Evolutionary conservation across 2,888 invertebrate genomes (phyloP).

Genomic region (Callosobruchus maculatus): DNA sequence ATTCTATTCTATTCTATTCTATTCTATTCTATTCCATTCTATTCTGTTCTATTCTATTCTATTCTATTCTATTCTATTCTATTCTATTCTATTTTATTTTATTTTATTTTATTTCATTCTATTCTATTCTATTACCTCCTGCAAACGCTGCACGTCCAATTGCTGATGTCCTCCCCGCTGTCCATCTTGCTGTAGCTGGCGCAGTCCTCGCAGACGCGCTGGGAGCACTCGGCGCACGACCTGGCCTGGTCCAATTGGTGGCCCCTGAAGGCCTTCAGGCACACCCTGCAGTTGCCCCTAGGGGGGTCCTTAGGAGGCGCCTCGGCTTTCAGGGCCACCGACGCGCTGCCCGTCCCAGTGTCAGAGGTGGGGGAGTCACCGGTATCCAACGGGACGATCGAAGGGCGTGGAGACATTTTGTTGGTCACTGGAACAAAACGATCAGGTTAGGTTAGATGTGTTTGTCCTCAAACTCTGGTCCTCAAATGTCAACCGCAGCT

Average conservation of each 20-base stretch:
- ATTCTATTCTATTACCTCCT: no score
- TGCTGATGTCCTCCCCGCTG: no score
- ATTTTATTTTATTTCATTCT: no score
- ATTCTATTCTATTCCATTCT: no score
- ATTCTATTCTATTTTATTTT: no score
- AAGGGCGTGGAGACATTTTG: constrained; percentile 65
- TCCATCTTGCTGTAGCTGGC: constrained; percentile 86
- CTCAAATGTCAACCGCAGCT: no score
- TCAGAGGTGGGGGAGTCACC: constrained; percentile 26
- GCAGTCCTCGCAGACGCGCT: constrained; percentile 87
- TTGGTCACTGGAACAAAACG: constrained; percentile 56
- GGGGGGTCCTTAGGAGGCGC: constrained; percentile 51
- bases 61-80: no score
- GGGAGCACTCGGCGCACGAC: constrained; percentile 86
- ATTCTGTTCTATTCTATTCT: no score
- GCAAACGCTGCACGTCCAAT: no score
- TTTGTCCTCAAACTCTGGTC: no score
- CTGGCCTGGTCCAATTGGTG: constrained; percentile 67
- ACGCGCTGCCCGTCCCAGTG: constrained; percentile 13
- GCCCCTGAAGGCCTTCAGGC: constrained; percentile 79
- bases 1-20: no score
- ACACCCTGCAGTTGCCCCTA: constrained; percentile 76
- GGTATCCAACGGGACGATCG: constrained; percentile 45
- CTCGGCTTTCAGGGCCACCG: constrained; percentile 41
- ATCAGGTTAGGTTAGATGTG: no score